A percentile compares a stretch with the other conserved stretches of the same genome.
Evolutionary conservation across 2,113 vertebrate genomes (phyloP).

Genomic region (Lipotes vexillifer): DNA sequence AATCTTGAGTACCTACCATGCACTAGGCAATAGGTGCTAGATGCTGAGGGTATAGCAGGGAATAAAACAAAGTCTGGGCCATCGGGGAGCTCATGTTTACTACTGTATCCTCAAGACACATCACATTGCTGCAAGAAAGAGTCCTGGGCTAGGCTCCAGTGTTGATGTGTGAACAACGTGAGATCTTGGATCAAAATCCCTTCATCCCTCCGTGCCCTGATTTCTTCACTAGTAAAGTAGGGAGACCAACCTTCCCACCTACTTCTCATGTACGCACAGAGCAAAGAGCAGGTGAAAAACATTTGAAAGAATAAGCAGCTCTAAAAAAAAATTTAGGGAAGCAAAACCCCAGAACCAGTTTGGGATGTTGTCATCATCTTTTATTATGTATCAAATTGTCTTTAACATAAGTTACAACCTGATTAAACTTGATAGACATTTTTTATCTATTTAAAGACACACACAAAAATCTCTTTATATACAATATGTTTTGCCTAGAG

Average conservation of each 20-base stretch:
- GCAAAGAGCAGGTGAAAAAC: not conserved
- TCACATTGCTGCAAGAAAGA: too few species aligned
- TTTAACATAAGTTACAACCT: slow-evolving; percentile 86
- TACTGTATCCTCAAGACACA: not conserved
- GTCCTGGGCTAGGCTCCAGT: not conserved
- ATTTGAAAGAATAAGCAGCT: not conserved
- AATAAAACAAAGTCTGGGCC: not conserved
- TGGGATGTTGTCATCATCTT: slow-evolving; percentile 73
- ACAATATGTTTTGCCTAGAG: slow-evolving; percentile 77
- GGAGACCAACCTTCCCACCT: not conserved
- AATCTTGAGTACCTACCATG: not conserved
- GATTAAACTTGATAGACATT: slow-evolving; percentile 77
- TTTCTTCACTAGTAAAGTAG: not conserved
- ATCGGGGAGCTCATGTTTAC: not conserved
- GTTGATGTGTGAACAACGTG: not conserved
- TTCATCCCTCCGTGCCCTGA: not conserved
- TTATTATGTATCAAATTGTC: slow-evolving; percentile 87
- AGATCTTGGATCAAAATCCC: not conserved
- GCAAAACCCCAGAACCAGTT: not conserved
- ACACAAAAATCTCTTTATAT: slow-evolving; percentile 73
- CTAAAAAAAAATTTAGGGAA: not conserved
- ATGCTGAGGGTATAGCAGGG: not conserved
- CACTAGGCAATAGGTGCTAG: not conserved
- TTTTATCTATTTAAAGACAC: slow-evolving; percentile 74
- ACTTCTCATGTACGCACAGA: not conserved